Percentiles rank a stretch among this genome's conserved stretches.
phyloP scores from a whole-genome alignment of 2,888 invertebrate species.

The Dyspetes luteomarginatus region DNA sequence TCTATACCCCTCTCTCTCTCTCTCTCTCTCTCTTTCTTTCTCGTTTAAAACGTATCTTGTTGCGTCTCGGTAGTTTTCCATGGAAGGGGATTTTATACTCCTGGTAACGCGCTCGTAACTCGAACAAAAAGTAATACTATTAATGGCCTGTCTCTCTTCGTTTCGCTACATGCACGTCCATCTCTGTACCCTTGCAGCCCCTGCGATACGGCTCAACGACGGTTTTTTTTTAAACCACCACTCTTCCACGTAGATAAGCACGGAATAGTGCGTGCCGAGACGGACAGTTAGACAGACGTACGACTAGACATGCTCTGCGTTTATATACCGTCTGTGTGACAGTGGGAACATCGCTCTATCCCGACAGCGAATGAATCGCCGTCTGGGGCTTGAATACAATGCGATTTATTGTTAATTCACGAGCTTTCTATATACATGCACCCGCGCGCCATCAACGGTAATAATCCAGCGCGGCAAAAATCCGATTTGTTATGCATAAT shows the following conservation, averaged over 20 bases:
- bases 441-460: slow-evolving; percentile 6
- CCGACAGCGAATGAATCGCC: slow-evolving; percentile 26
- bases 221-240: slow-evolving; percentile 15
- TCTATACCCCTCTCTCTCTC: slow-evolving; percentile 15
- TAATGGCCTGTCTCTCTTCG: slow-evolving; percentile 54
- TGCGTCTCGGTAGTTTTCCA: slow-evolving; percentile 1
- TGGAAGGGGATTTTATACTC: slow-evolving; percentile 5
- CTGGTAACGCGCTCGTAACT: slow-evolving; percentile 36
- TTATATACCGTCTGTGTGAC: not conserved
- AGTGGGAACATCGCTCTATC: not conserved
- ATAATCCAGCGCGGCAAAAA: slow-evolving; percentile 15
- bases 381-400: slow-evolving; percentile 22
- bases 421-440: not conserved
- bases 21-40: slow-evolving; percentile 23
- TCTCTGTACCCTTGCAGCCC: not conserved
- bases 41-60: not conserved
- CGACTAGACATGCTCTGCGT: slow-evolving; percentile 25
- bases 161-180: slow-evolving; percentile 19
- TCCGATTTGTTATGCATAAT: not conserved
- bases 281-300: slow-evolving; percentile 13
- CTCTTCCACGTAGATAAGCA: not conserved
- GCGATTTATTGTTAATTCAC: slow-evolving; percentile 46
- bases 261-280: slow-evolving; percentile 26
- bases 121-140: slow-evolving; percentile 65
- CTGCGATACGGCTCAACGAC: slow-evolving; percentile 31